Evolutionary conservation across 1,140 invertebrate genomes (phyloP).

Genomic region (Homalodisca vitripennis): DNA sequence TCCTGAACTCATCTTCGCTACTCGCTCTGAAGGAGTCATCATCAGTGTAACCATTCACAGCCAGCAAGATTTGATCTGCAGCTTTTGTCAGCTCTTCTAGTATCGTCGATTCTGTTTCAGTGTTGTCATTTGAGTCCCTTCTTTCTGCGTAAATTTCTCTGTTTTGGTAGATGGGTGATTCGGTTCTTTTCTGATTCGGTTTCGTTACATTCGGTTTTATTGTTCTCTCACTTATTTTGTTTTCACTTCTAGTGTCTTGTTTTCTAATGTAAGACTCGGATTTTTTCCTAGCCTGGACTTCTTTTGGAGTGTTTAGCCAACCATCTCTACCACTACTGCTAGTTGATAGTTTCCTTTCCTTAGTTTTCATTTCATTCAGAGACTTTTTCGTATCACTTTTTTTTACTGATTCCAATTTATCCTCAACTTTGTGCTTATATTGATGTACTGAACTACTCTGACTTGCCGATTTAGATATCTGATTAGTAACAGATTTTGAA

Average conservation of each 20-base stretch:
- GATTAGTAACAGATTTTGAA: neutral
- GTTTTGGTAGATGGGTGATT: constrained; percentile 32
- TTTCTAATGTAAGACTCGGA: neutral
- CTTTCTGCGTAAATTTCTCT: constrained; percentile 23
- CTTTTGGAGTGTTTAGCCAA: constrained; percentile 40
- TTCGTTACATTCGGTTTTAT: constrained; percentile 1
- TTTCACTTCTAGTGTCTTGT: constrained; percentile 15
- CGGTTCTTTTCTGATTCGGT: constrained; percentile 8
- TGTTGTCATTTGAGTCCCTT: constrained; percentile 20
- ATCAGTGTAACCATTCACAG: constrained; percentile 54
- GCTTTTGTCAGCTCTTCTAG: constrained; percentile 54
- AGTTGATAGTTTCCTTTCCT: constrained; percentile 24
- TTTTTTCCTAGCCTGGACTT: constrained; percentile 21
- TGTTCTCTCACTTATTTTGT: neutral
- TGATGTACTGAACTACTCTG: neutral
- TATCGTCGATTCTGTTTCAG: constrained; percentile 45
- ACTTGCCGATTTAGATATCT: neutral
- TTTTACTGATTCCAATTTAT: neutral
- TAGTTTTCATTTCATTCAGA: constrained; percentile 2
- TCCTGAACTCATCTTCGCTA: constrained; percentile 44
- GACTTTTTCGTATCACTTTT: constrained; percentile 10
- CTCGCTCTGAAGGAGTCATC: constrained; percentile 46
- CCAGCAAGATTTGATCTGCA: constrained; percentile 54
- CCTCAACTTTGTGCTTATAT: neutral
- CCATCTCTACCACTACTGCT: constrained; percentile 37